A percentile compares a stretch with the other conserved stretches of the same genome.
Conservation (phyloP, 2,888 invertebrate genomes). For the Drosophila niveifrons region DNA sequence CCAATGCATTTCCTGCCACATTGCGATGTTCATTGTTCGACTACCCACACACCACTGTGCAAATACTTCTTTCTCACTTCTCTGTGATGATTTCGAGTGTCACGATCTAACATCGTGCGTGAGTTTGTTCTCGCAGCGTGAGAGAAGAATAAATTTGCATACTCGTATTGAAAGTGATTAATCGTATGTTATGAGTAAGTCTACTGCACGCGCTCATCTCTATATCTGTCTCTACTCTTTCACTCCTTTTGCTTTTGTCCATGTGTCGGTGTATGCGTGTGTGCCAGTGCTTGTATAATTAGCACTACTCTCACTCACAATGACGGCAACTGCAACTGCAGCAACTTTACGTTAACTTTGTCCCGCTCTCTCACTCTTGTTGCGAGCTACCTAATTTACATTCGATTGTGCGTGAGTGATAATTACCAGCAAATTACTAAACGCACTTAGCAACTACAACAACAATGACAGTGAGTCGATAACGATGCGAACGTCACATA, state of each 20-base stretch:
- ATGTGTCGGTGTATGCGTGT: constrained; percentile 21
- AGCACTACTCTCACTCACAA: constrained; percentile 49
- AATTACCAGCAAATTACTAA: constrained; percentile 78
- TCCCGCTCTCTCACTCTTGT: constrained; percentile 4
- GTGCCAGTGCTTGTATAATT: constrained; percentile 63
- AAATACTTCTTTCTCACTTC: constrained; percentile 6
- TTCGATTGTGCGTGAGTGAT: constrained; percentile 79
- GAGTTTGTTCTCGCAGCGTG: not conserved
- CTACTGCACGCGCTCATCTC: constrained; percentile 6
- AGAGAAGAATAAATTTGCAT: not conserved
- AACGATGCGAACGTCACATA: constrained; percentile 5
- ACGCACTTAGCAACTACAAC: constrained; percentile 71
- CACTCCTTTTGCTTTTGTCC: constrained; percentile 1
- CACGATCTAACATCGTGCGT: constrained; percentile 1
- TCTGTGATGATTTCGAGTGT: not conserved
- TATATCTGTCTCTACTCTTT: not conserved
- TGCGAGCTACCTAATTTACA: constrained; percentile 49
- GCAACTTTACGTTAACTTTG: constrained; percentile 29
- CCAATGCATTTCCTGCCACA: constrained; percentile 41
- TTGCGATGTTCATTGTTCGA: constrained; percentile 19
- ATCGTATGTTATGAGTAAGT: not conserved
- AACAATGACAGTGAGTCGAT: constrained; percentile 26
- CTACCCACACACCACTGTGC: constrained; percentile 59
- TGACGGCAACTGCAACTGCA: constrained; percentile 36
- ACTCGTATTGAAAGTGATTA: not conserved